Percentiles rank a stretch among this genome's conserved stretches.
These are phyloP conservation scores for Branchinecta lynchi DNA, from an alignment of 1,140 invertebrate genomes.

Conservation along the genomic window DNA sequence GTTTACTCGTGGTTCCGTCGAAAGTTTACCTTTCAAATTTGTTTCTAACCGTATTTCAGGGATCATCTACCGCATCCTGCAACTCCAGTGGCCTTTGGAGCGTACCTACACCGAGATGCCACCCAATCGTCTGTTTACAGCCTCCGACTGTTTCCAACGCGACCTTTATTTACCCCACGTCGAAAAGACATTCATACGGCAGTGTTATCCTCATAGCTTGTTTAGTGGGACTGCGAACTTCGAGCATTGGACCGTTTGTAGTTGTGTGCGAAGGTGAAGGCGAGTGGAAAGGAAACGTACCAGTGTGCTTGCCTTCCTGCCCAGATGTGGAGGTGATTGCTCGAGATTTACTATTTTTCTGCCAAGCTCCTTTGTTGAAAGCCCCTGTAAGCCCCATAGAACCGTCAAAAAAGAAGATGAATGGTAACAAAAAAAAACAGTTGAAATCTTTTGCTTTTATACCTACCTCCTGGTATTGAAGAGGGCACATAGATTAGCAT, in stretches of 20 bases:
- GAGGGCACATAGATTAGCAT: too few species aligned
- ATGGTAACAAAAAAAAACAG: too few species aligned
- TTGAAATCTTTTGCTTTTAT: too few species aligned
- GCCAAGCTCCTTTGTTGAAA: too few species aligned
- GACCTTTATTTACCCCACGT: background rate
- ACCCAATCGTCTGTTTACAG: conserved; percentile 21
- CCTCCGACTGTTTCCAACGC: conserved; percentile 1
- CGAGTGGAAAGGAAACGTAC: conserved; percentile 28
- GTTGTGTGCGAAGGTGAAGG: conserved; percentile 29
- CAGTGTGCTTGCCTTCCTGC: conserved; percentile 26
- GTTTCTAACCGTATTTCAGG: conserved; percentile 21
- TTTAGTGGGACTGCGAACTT: background rate
- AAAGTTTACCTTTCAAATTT: too few species aligned
- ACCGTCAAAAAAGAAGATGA: too few species aligned
- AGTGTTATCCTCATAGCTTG: background rate
- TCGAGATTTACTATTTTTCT: too few species aligned
- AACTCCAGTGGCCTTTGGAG: conserved; percentile 29
- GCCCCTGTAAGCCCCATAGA: too few species aligned
- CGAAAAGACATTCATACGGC: background rate
- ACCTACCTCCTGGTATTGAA: too few species aligned
- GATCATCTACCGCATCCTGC: conserved; percentile 26
- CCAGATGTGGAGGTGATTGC: background rate
- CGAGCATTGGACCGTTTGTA: background rate
- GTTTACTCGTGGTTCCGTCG: too few species aligned
- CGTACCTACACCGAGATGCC: conserved; percentile 22